Percentiles rank a stretch among this genome's conserved stretches.
These are phyloP conservation scores for Campylomormyrus numenius DNA, from an alignment of 2,113 vertebrate species.

Conservation along the genomic window DNA sequence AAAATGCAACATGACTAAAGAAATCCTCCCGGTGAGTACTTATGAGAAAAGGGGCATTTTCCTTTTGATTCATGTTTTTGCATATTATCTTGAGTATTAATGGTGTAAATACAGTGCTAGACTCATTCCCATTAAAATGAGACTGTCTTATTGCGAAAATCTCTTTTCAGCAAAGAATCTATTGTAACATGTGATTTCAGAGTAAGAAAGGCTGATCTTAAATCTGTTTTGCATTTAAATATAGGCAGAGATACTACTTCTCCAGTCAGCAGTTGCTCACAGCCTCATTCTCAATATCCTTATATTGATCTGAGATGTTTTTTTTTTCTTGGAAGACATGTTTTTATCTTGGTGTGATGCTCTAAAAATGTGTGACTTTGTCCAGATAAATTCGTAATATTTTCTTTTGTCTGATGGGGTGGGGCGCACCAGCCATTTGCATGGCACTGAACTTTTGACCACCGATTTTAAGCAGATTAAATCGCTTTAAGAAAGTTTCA, in stretches of 20 bases:
- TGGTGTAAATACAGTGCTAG: constrained; percentile 47
- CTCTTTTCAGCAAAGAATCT: constrained; percentile 59
- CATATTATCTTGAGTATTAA: constrained; percentile 59
- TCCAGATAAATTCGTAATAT: constrained; percentile 50
- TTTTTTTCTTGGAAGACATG: constrained; percentile 33
- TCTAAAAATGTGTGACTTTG: constrained; percentile 56
- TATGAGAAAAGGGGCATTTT: constrained; percentile 36
- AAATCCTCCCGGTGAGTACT: constrained; percentile 85
- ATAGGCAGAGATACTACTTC: constrained; percentile 50
- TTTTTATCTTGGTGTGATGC: constrained; percentile 40
- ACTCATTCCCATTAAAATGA: constrained; percentile 35
- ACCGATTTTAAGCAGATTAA: constrained; percentile 62
- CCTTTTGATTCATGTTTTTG: constrained; percentile 50
- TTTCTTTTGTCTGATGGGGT: constrained; percentile 44
- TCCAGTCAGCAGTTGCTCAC: constrained; percentile 47
- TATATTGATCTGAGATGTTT: background rate
- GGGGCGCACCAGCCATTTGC: constrained; percentile 56
- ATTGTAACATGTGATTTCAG: constrained; percentile 59
- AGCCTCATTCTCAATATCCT: background rate
- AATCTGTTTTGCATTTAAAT: constrained; percentile 63
- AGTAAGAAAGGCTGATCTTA: constrained; percentile 47
- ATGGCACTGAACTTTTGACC: constrained; percentile 60
- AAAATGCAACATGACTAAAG: constrained; percentile 88
- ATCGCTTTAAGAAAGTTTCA: constrained; percentile 53
- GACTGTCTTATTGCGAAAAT: constrained; percentile 44